Evolutionary conservation across 2,888 invertebrate genomes (phyloP).

Genomic region (Callinectes sapidus): DNA sequence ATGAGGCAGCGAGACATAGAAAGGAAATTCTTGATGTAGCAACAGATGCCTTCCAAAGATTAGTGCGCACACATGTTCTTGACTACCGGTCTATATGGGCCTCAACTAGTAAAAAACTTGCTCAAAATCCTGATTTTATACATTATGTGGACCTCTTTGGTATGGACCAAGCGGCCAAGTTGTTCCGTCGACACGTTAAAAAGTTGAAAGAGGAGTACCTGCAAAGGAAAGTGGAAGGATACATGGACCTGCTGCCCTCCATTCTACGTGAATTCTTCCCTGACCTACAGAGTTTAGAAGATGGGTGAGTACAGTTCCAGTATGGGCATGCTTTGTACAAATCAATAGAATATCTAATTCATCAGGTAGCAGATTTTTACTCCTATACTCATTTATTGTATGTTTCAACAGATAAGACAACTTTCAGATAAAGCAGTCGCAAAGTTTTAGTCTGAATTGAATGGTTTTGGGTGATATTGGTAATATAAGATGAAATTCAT

Average conservation of each 20-base stretch:
- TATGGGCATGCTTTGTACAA: too few species aligned
- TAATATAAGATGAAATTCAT: too few species aligned
- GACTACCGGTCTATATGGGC: constrained; percentile 89
- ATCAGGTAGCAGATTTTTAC: too few species aligned
- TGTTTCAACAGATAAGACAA: too few species aligned
- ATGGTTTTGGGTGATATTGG: too few species aligned
- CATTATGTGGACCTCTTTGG: constrained; percentile 78
- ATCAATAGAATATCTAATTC: too few species aligned
- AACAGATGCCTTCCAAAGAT: constrained; percentile 88
- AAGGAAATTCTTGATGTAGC: constrained; percentile 90
- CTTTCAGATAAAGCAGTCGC: too few species aligned
- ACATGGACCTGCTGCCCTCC: constrained; percentile 86
- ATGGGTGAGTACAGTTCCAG: constrained; percentile 77
- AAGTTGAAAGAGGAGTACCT: constrained; percentile 88
- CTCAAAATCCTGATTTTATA: constrained; percentile 91
- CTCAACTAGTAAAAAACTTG: constrained; percentile 88
- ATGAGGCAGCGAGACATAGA: constrained; percentile 89
- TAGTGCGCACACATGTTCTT: constrained; percentile 74
- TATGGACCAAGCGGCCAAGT: constrained; percentile 85
- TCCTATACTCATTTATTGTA: too few species aligned
- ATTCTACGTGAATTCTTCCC: constrained; percentile 87
- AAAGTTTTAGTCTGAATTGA: too few species aligned
- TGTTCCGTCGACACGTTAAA: constrained; percentile 87
- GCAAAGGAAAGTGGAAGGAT: constrained; percentile 85
- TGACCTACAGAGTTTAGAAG: constrained; percentile 83